These are phyloP conservation scores for Drosophila subobscura DNA, from an alignment of 1,140 invertebrate species.

Conservation along the genomic window DNA sequence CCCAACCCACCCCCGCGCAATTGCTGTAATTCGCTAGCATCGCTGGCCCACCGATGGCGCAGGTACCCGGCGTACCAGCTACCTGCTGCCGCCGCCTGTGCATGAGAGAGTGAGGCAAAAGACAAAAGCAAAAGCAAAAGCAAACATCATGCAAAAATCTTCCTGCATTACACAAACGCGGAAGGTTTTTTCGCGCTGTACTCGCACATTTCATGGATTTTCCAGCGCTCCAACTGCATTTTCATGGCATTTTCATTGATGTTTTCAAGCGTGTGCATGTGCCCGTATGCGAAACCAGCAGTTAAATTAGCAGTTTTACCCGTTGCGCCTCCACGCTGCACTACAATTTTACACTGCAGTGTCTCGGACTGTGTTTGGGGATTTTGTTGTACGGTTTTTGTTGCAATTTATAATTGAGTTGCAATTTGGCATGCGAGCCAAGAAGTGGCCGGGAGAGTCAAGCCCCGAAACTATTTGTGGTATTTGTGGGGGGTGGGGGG, in stretches of 20 bases:
- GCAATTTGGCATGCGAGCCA: slow-evolving; percentile 75
- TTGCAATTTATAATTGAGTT: slow-evolving; percentile 82
- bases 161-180: slow-evolving; percentile 81
- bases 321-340: slow-evolving; percentile 35
- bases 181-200: slow-evolving; percentile 67
- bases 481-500: slow-evolving; percentile 38
- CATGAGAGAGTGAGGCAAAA: no score
- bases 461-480: slow-evolving; percentile 59
- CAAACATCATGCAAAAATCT: slow-evolving; percentile 71
- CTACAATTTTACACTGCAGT: slow-evolving; percentile 64
- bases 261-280: slow-evolving; percentile 37
- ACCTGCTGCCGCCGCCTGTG: no score
- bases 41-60: background rate
- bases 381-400: slow-evolving; percentile 39
- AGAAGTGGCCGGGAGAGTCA: slow-evolving; percentile 37
- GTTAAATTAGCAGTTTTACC: slow-evolving; percentile 78
- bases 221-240: slow-evolving; percentile 65
- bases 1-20: no score
- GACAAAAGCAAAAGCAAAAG: slow-evolving; percentile 30
- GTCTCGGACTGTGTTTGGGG: slow-evolving; percentile 27
- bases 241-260: slow-evolving; percentile 76
- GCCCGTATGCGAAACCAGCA: slow-evolving; percentile 70
- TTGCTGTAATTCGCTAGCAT: background rate
- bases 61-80: no score
- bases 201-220: slow-evolving; percentile 71